phyloP scores from a whole-genome alignment of 2,888 invertebrate genomes.

The Macrophya annulata region DNA sequence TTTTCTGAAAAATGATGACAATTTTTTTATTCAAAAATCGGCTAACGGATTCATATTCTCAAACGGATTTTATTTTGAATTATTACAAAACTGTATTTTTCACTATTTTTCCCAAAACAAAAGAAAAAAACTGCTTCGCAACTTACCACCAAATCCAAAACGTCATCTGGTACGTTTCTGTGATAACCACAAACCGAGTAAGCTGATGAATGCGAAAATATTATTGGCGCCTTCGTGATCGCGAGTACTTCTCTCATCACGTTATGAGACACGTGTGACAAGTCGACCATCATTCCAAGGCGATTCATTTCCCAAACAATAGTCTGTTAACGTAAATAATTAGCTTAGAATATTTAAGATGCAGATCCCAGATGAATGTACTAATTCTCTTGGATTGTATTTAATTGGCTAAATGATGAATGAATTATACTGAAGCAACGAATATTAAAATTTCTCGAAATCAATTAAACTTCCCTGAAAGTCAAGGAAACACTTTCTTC shows the following conservation, averaged over 20 bases:
- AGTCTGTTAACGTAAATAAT: conserved; percentile 72
- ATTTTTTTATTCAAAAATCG: not conserved
- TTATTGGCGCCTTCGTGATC: conserved; percentile 82
- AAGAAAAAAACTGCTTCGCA: not conserved
- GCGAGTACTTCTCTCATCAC: conserved; percentile 82
- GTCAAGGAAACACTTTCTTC: not conserved
- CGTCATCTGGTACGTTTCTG: conserved; percentile 84
- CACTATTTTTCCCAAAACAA: not conserved
- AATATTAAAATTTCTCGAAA: not conserved
- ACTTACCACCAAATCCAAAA: conserved; percentile 81
- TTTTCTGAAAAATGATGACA: conserved; percentile 79
- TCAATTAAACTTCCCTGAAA: not conserved
- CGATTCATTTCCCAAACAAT: conserved; percentile 85
- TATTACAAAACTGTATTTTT: conserved; percentile 60
- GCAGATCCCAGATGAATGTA: not conserved
- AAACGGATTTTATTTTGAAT: not conserved
- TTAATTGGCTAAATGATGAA: not conserved
- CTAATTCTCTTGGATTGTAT: not conserved
- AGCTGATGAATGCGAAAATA: conserved; percentile 84
- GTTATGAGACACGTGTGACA: conserved; percentile 82
- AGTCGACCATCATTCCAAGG: conserved; percentile 84
- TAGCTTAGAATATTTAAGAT: not conserved
- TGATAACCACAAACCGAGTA: conserved; percentile 80
- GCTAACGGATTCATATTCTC: not conserved
- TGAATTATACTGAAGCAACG: not conserved